Percentiles rank a stretch among this genome's conserved stretches.
Conservation (phyloP, 2,797 vertebrate species). For the Hephaestus fuliginosus region DNA sequence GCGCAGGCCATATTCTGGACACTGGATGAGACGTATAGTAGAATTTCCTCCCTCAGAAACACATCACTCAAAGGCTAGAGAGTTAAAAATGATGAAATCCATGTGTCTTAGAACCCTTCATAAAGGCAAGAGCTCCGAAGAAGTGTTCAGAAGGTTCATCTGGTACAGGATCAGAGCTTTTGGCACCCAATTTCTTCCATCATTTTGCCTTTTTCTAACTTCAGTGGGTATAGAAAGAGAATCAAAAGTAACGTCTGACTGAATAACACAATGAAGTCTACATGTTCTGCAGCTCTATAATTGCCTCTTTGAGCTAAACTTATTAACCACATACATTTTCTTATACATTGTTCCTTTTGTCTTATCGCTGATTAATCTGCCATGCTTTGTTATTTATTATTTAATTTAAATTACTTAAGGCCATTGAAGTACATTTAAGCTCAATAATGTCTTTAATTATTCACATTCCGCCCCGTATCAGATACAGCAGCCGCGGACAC, state of each 20-base stretch:
- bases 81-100: constrained; percentile 34
- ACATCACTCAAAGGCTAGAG: constrained; percentile 48
- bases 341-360: constrained; percentile 24
- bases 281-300: constrained; percentile 14
- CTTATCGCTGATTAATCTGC: constrained; percentile 47
- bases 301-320: constrained; percentile 41
- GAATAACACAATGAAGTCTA: constrained; percentile 34
- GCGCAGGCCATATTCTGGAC: constrained; percentile 44
- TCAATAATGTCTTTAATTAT: constrained; percentile 65
- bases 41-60: constrained; percentile 48
- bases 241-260: constrained; percentile 25
- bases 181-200: constrained; percentile 53
- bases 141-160: constrained; percentile 55
- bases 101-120: constrained; percentile 31
- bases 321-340: constrained; percentile 22
- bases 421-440: constrained; percentile 53
- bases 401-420: constrained; percentile 59
- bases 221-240: constrained; percentile 2
- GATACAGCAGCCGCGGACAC: constrained; percentile 45
- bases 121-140: constrained; percentile 21
- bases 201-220: constrained; percentile 24
- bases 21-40: constrained; percentile 50
- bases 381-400: constrained; percentile 59
- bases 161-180: constrained; percentile 45
- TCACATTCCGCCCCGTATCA: constrained; percentile 45